Evolutionary conservation across 1,140 invertebrate genomes (phyloP), one percentile per base, ranked within the genome.

Genomic region (Paraescarpia echinospica): DNA sequence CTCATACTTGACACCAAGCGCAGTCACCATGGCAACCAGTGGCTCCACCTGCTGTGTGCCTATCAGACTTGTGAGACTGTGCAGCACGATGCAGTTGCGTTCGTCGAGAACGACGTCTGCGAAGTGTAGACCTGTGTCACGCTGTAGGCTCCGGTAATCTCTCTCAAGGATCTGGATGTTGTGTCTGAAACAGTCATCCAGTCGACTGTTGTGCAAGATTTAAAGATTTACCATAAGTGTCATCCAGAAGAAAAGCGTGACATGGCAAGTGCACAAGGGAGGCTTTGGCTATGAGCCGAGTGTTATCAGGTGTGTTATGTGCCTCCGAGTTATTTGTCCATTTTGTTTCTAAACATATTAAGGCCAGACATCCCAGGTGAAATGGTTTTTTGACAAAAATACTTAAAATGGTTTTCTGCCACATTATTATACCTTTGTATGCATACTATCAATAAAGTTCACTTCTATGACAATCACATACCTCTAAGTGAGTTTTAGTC

Each of bases 41-140:
- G 89, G 88, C 92, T 90, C 89, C 34, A 92, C 88, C 88, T 90
- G 89, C 33, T 92, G 33, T 41, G 31, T 35, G 4, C 59, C 92
- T 34, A 34, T 88, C 41, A 92, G 89, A 92, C 90, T 91, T 9
- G 34, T 5, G 27, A 35, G 34, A 22, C 35, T 35, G 35, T 92
- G 33, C 33, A 92, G 35, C 33, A 92, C 92, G 12, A 92, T 48
- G 89, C 92, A 92, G 1, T 89, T 92, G 35, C 92, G n/a, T 48
- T 92, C 92, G 41, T 92, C 92, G n/a, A 92, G 33, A 34, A 92
- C 34, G 12, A 92, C 35, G 33, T 92, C 92, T 35, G 92, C 92
- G 89, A 41, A 89, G 35, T 92, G 89, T n/a, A 48, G 41, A 35
- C 90, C 88, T 34, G 2, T 91, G 33, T n/a, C 59, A 59, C 9